These are phyloP conservation scores for Pachycephus smyrnensis DNA, from an alignment of 2,888 invertebrate species.

Conservation along the genomic window DNA sequence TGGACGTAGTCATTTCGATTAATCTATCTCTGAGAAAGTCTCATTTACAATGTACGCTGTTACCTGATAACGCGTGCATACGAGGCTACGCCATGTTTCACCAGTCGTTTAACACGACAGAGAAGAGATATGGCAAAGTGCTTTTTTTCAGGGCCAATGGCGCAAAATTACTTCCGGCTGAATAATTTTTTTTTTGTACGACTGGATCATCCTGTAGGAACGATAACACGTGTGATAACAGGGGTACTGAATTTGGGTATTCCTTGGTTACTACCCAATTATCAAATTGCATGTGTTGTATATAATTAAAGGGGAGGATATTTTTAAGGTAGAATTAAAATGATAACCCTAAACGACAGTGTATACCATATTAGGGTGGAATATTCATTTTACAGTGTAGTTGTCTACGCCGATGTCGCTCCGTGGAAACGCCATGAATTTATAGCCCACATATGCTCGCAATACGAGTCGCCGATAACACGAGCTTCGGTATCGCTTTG, in stretches of 20 bases:
- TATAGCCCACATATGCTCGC: slow-evolving; percentile 39
- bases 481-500: slow-evolving; percentile 44
- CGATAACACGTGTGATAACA: no score
- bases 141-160: background rate
- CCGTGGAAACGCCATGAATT: slow-evolving; percentile 29
- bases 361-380: background rate
- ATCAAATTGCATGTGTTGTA: no score
- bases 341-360: background rate
- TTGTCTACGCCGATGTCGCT: background rate
- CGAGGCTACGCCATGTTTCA: background rate
- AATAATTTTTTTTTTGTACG: background rate
- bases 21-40: background rate
- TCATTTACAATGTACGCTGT: background rate
- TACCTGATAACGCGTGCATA: background rate
- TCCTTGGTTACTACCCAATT: no score
- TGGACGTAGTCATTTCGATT: no score
- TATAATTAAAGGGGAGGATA: no score
- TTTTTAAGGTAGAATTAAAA: background rate
- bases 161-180: background rate
- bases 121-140: background rate
- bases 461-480: slow-evolving; percentile 42
- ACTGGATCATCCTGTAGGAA: no score
- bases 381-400: background rate
- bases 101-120: background rate
- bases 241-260: no score